Percentiles rank a stretch among this genome's conserved stretches.
Evolutionary conservation across 2,113 vertebrate species (phyloP).

Genomic region (Ibidorhyncha struthersii): DNA sequence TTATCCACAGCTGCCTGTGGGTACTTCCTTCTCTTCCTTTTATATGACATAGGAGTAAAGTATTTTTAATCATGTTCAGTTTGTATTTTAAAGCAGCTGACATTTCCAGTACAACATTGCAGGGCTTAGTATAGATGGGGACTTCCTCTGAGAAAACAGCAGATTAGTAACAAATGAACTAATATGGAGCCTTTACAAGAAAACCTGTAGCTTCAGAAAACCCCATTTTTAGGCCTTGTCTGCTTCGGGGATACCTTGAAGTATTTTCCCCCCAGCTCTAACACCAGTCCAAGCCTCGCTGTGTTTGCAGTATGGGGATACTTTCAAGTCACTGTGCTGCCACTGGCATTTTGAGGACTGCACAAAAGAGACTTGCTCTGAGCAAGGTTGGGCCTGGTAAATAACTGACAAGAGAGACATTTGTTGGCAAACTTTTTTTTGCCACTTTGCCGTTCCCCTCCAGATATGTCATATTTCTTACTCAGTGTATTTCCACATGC

Average conservation of each 20-base stretch:
- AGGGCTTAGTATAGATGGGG: background rate
- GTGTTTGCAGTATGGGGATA: accelerated
- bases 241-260: background rate
- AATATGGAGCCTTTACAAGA: background rate
- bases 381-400: background rate
- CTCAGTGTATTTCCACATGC: background rate
- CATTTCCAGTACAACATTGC: background rate
- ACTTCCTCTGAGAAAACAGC: background rate
- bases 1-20: background rate
- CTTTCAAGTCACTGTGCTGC: background rate
- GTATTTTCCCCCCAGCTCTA: background rate
- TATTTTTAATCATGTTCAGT: background rate
- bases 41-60: background rate
- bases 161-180: background rate
- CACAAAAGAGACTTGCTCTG: background rate
- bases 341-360: background rate
- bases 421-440: background rate
- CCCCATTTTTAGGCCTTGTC: accelerated
- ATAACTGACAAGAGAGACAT: background rate
- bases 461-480: background rate
- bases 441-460: background rate
- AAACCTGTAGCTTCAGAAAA: background rate
- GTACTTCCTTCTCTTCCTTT: background rate
- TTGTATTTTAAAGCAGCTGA: background rate
- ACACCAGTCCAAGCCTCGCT: background rate